Base-by-base conservation (phyloP, 2,113 vertebrate species). In the Oostethus manadensis region DNA sequence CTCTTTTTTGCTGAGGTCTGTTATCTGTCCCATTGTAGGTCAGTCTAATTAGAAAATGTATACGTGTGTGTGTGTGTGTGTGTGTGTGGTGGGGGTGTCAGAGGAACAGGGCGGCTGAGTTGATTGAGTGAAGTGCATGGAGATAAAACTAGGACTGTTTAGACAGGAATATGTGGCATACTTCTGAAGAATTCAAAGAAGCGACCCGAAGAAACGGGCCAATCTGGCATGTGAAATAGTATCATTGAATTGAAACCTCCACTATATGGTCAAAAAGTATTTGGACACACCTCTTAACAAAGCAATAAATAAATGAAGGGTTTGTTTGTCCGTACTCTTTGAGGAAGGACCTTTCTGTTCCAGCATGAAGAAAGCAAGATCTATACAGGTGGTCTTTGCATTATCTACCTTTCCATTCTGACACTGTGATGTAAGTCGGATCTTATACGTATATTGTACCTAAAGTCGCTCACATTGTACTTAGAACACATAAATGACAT, bases 1-100 rank as follows among this genome's bases (percentile, higher is more conserved):
- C 42, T 64, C 53, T 62, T 68, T 67, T 70, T 71, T 50, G 33
- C 64, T 44, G 79, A 84, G 80, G 74, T 81, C n/a, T 40, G 35
- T 40, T 55, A 76, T 84, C 77, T 81, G 73, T 79, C 84, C 68
- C 78, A 76, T 65, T 73, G 72, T 87, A 87, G 83, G 83, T 77
- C 73, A 86, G 66, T 83, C 47, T 80, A 82, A 81, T 79, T 74
- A 88, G 72, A 75, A 69, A 63, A 71, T 64, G 47, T 64, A 10
- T 9, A 40, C 16, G 51, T 33, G 58, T 8, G 62, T 44, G 21
- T 74, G 53, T 59, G 54, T 53, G 50, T 68, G 61, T 55, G 61
- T 46, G 56, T 23, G 56, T 26, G 40, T 35, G 42, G 62, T 21
- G 58, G 35, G 40, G 38, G 64, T 49, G 47, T 58, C 49, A 51